Evolutionary conservation across 2,888 invertebrate genomes (phyloP), one percentile per base, ranked within the genome.

Genomic region (Gastracanthus pulcherrimus): DNA sequence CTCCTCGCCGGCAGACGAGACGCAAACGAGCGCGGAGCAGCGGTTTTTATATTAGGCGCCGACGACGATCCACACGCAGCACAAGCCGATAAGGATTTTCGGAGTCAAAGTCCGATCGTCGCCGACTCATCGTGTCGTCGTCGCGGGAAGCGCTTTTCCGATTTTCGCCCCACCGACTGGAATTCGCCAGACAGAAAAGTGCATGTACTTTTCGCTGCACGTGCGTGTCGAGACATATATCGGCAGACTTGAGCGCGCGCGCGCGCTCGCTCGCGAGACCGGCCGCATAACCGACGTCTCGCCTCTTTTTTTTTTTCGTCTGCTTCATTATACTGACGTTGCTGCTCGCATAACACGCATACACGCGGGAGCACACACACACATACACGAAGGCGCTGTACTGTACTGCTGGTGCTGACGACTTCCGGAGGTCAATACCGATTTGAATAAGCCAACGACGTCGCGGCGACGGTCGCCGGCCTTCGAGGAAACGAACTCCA

Each of bases 371-470:
- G 19, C 19, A 41, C 19, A 13, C 23, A 7, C 34, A 9, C 6
- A 45, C 36, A 36, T 45, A 48, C 23, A 19, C 34, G 26, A 29
- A 3, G 34, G 34, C 36, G 16, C n/a, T n/a, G n/a, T n/a, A n/a
- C n/a, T n/a, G n/a, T n/a, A n/a, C n/a, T n/a, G n/a, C n/a, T 6
- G 74, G 19, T 38, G 11, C 41, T 29, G 38, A 60, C 76, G 69
- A 76, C 60, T 76, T 76, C 76, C 76, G 67, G 76, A 76, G 76
- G 76, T 76, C 67, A 76, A 76, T 69, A 76, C 41, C 69, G 58
- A 76, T 76, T 76, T 76, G 76, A 76, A 76, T 76, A 76, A 76
- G 66, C 55, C 67, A 60, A 34, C n/a, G n/a, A n/a, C 74, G 38
- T 16, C 41, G 41, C 41, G 38, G 41, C 29, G 74, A 45, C 71